Evolutionary conservation across 2,797 vertebrate species (phyloP), one percentile per base, ranked within the genome.

Genomic region (Salmo trutta): DNA sequence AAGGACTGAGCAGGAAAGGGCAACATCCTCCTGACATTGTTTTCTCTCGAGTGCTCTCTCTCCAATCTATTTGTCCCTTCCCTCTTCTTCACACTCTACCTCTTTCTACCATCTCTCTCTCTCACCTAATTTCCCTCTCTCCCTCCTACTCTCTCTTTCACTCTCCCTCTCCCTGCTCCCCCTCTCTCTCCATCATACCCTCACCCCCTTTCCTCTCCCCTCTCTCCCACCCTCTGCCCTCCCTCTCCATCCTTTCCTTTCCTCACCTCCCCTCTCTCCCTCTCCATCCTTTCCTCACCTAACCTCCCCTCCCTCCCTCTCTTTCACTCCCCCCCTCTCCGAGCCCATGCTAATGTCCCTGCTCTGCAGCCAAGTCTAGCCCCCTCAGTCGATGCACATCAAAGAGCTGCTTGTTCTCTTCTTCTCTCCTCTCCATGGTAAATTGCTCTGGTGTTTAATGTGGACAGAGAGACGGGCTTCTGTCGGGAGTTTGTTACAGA

Each of bases 341-440:
- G 53, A 74, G 71, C 56, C 62, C 62, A 71, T 59, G 81, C 68
- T 85, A 78, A 89, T 86, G 77, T 53, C 56, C 75, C 68, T 33
- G 76, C n/a, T 73, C 64, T 59, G 29, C 21, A 52, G 82, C 84
- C 78, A 70, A 47, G 77, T 82, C 76, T 64, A 12, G 87, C 80
- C 78, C n/a, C 59, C 75, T 83, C 83, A 81, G 67, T 91, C 88
- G 84, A 83, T 81, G 80, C 84, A 88, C 89, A 89, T 92, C 84
- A 90, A 90, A 90, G 90, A 81, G 71, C 78, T 17, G 24, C 85
- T 90, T 88, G 85, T 91, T 88, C 85, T 79, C 73, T 64, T 24
- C 66, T 83, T 76, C 84, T 79, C 73, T 77, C 83, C 78, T 85
- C 83, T 89, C 84, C 82, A 84, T 80, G 88, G 76, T 88, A 78